These are phyloP conservation scores for Pseudorhombus dupliciocellatus DNA, from an alignment of 2,113 vertebrate genomes.

Conservation along the genomic window DNA sequence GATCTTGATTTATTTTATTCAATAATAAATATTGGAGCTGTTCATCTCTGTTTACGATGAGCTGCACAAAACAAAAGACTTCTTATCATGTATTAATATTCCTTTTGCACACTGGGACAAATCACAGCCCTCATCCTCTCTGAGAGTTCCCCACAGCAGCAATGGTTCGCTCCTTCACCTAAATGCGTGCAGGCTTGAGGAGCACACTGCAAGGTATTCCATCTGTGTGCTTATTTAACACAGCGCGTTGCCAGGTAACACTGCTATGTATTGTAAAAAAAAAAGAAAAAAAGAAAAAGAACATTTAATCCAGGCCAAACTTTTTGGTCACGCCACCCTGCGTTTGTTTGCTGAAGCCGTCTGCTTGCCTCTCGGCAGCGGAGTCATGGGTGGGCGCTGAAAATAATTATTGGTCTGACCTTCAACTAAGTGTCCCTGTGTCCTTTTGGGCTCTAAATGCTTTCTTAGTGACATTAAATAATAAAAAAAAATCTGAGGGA, in stretches of 20 bases:
- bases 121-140: too few species aligned
- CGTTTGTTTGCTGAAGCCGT: neutral
- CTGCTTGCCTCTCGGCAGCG: neutral
- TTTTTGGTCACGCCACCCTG: neutral
- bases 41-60: too few species aligned
- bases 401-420: neutral
- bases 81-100: too few species aligned
- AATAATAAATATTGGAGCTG: too few species aligned
- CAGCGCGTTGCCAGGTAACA: neutral
- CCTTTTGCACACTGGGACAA: too few species aligned
- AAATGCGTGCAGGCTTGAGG: too few species aligned
- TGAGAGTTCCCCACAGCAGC: neutral
- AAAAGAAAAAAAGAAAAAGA: too few species aligned
- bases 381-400: neutral
- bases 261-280: neutral
- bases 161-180: neutral
- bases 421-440: too few species aligned
- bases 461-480: neutral
- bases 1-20: too few species aligned
- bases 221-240: neutral
- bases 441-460: neutral
- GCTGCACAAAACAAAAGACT: too few species aligned
- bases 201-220: neutral
- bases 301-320: neutral
- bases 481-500: neutral